Percentiles rank a stretch among this genome's conserved stretches.
These are phyloP conservation scores for Anarrhichthys ocellatus DNA, from an alignment of 2,113 vertebrate species.

Conservation along the genomic window DNA sequence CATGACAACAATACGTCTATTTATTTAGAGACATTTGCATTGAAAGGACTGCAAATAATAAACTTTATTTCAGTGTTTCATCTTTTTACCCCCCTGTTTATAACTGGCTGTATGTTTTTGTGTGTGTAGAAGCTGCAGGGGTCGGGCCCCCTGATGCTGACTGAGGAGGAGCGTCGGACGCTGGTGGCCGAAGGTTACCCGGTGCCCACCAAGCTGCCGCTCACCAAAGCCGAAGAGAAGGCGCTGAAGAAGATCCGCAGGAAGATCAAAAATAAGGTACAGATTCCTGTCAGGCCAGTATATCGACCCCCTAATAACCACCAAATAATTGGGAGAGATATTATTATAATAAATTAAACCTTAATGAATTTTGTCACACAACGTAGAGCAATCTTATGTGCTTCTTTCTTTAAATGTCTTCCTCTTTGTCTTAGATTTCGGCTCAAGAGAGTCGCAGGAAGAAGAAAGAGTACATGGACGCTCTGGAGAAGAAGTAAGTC, in stretches of 20 bases:
- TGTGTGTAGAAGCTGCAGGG: constrained; percentile 91
- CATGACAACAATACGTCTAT: background rate
- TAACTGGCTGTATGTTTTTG: background rate
- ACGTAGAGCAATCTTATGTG: no score
- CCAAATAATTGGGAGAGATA: no score
- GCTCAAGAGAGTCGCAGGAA: constrained; percentile 98
- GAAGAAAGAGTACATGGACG: constrained; percentile 99
- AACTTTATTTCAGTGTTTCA: background rate
- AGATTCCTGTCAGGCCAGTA: background rate
- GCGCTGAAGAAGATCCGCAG: constrained; percentile 98
- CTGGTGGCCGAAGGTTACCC: constrained; percentile 97
- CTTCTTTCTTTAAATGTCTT: no score
- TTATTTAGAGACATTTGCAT: background rate
- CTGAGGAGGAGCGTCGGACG: constrained; percentile 96
- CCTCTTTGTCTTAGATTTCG: constrained; percentile 87
- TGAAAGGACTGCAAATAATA: background rate
- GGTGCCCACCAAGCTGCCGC: constrained; percentile 94
- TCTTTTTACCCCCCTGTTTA: no score
- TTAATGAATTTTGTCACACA: no score
- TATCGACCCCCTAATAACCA: no score
- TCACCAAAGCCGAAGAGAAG: constrained; percentile 97
- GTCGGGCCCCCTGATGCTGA: constrained; percentile 92
- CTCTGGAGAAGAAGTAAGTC: constrained; percentile 96
- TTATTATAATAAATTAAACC: no score
- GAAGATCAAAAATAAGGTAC: constrained; percentile 97